Percentiles rank a stretch among this genome's conserved stretches.
These are phyloP conservation scores for Latheticus oryzae DNA, from an alignment of 2,888 invertebrate genomes.

Conservation along the genomic window DNA sequence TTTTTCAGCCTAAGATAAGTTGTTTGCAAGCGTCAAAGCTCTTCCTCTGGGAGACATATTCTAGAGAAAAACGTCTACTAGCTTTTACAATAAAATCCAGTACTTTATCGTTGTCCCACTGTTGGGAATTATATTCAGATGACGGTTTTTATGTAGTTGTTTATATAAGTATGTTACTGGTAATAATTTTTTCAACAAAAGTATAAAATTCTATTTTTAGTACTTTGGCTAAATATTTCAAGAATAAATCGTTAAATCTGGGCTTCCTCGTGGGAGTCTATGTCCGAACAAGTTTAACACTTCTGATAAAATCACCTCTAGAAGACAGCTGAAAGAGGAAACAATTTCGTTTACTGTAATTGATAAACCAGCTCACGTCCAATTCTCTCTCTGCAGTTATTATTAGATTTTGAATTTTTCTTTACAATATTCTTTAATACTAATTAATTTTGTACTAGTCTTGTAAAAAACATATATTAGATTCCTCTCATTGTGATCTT, in stretches of 20 bases:
- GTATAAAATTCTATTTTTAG: conserved; percentile 7
- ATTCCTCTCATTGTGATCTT: conserved; percentile 24
- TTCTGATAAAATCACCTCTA: conserved; percentile 30
- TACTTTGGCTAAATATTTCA: background rate
- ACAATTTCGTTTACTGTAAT: conserved; percentile 42
- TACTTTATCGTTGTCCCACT: conserved; percentile 24
- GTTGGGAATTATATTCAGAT: conserved; percentile 37
- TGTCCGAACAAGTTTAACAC: conserved; percentile 15
- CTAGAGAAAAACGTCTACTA: conserved; percentile 26
- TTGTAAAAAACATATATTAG: conserved; percentile 17
- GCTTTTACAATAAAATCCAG: conserved; percentile 37
- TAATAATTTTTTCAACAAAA: conserved; percentile 5
- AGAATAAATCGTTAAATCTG: too few species aligned
- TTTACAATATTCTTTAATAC: background rate
- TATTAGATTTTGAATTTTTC: conserved; percentile 36
- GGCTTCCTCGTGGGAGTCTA: too few species aligned
- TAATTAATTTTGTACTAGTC: conserved; percentile 8
- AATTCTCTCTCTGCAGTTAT: conserved; percentile 36
- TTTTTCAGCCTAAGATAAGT: conserved; percentile 33
- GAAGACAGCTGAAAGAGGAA: conserved; percentile 37
- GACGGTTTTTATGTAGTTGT: conserved; percentile 18
- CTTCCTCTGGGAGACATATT: conserved; percentile 36
- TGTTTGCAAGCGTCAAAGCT: conserved; percentile 31
- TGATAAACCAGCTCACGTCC: conserved; percentile 41
- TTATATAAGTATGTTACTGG: conserved; percentile 2